These are phyloP conservation scores for Muntiacus reevesi DNA, from an alignment of 2,113 vertebrate genomes.

Conservation along the genomic window DNA sequence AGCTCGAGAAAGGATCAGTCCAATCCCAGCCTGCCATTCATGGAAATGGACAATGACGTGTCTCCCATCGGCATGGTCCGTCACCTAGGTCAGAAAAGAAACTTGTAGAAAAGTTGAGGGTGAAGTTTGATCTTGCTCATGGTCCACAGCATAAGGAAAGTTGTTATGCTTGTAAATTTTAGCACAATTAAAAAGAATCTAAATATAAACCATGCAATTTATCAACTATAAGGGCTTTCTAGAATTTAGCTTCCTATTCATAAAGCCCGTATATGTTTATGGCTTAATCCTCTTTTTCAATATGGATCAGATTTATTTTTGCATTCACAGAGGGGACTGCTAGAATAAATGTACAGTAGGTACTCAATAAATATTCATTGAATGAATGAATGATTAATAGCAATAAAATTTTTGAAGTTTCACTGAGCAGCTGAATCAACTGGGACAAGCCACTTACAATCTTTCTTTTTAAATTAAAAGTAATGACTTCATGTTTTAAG, in stretches of 20 bases:
- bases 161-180: background rate
- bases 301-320: background rate
- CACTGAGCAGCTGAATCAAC: background rate
- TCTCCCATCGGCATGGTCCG: constrained; percentile 84
- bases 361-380: background rate
- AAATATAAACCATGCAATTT: background rate
- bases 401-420: background rate
- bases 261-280: background rate
- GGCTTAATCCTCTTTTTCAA: background rate
- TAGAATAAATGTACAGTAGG: background rate
- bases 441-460: background rate
- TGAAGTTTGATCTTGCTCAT: background rate
- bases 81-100: constrained; percentile 81
- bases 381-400: background rate
- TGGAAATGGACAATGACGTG: constrained; percentile 93
- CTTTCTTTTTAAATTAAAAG: background rate
- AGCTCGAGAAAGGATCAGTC: constrained; percentile 89
- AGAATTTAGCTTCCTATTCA: background rate
- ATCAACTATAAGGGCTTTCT: background rate
- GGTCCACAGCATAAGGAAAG: background rate
- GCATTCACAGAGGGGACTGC: background rate
- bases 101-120: background rate
- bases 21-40: constrained; percentile 95
- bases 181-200: background rate
- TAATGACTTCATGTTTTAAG: background rate